Conservation (phyloP, 2,888 invertebrate species). For the Anoplius nigerrimus region DNA sequence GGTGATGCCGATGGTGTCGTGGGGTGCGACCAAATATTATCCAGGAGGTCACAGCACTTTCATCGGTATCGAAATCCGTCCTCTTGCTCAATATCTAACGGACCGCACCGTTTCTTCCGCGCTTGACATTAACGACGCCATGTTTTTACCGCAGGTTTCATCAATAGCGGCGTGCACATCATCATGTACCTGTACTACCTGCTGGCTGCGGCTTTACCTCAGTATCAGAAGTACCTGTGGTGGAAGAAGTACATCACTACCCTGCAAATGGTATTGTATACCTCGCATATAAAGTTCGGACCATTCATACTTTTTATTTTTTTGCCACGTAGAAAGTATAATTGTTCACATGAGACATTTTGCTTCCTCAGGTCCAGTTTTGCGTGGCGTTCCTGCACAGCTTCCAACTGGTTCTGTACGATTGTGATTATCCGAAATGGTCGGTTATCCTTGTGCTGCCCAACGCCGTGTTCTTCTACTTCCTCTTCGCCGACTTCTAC, state of each 20-base stretch:
- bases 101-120: neutral
- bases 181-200: conserved; percentile 96
- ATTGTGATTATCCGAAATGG: conserved; percentile 93
- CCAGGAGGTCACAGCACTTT: conserved; percentile 93
- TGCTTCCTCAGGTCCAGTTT: conserved; percentile 87
- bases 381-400: conserved; percentile 91
- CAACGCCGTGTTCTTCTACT: conserved; percentile 94
- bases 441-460: conserved; percentile 89
- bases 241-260: conserved; percentile 96
- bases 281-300: too few species aligned
- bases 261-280: conserved; percentile 86
- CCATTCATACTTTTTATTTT: too few species aligned
- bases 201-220: conserved; percentile 91
- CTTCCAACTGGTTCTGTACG: conserved; percentile 88
- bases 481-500: conserved; percentile 94
- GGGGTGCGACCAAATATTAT: conserved; percentile 93
- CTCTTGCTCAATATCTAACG: neutral
- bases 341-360: neutral
- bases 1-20: conserved; percentile 95
- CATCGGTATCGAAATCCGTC: conserved; percentile 76
- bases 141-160: conserved; percentile 78
- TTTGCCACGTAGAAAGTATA: too few species aligned
- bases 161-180: conserved; percentile 96
- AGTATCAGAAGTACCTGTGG: conserved; percentile 91
- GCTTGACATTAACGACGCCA: neutral